Evolutionary conservation across 2,113 vertebrate genomes (phyloP).

Genomic region (Ictalurus punctatus): DNA sequence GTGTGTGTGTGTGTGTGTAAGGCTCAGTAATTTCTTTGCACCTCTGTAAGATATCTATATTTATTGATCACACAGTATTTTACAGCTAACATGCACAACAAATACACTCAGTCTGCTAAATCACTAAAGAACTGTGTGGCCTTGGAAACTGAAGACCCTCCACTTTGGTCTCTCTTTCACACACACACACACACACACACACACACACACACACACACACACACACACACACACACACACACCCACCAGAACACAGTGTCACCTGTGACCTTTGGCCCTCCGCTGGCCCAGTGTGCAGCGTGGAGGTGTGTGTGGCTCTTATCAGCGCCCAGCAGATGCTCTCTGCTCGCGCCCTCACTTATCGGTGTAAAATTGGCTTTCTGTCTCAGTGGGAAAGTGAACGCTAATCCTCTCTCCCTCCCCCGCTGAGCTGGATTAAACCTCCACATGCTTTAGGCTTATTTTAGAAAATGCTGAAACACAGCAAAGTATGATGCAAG

Average conservation of each 20-base stretch:
- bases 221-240: neutral
- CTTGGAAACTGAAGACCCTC: slow-evolving; percentile 1
- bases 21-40: neutral
- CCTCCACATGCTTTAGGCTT: slow-evolving; percentile 32
- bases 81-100: neutral
- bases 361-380: slow-evolving; percentile 48
- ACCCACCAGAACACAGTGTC: slow-evolving; percentile 33
- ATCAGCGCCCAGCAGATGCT: slow-evolving; percentile 47
- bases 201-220: neutral
- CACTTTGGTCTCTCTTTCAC: neutral
- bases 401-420: slow-evolving; percentile 46
- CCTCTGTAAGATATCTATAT: neutral
- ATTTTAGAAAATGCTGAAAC: slow-evolving; percentile 52
- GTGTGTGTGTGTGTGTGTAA: neutral
- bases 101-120: neutral
- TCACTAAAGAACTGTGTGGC: slow-evolving; percentile 1
- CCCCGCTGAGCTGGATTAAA: slow-evolving; percentile 44
- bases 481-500: slow-evolving; percentile 11
- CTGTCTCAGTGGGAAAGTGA: slow-evolving; percentile 39
- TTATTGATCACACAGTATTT: slow-evolving; percentile 16
- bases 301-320: slow-evolving; percentile 34
- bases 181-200: slow-evolving; percentile 11
- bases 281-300: neutral
- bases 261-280: slow-evolving; percentile 26
- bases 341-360: slow-evolving; percentile 28